A percentile compares a stretch with the other conserved stretches of the same genome.
Evolutionary conservation across 2,113 vertebrate species (phyloP).

Genomic region (Tiliqua scincoides): DNA sequence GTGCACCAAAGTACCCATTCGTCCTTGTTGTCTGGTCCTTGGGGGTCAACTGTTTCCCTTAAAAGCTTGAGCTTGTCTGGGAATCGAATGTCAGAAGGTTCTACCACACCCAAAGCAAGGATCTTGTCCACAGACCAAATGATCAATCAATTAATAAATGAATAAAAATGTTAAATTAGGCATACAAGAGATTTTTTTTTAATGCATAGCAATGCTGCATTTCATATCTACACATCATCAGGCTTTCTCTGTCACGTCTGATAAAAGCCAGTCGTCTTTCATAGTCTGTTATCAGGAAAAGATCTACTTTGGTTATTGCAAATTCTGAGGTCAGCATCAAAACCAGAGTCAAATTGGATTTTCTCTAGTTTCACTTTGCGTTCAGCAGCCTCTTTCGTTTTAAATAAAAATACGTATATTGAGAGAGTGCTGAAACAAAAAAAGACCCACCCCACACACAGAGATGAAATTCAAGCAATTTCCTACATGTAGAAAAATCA

Average conservation of each 20-base stretch:
- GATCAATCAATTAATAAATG: no score
- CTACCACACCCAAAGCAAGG: neutral
- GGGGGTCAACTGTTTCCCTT: no score
- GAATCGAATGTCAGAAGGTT: neutral
- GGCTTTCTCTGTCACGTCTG: neutral
- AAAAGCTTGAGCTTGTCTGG: neutral
- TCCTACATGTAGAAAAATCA: neutral
- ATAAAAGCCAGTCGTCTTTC: neutral
- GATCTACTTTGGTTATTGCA: neutral
- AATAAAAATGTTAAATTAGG: neutral
- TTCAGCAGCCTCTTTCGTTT: neutral
- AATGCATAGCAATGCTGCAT: neutral
- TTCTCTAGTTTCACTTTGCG: conserved; percentile 8
- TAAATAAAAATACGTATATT: neutral
- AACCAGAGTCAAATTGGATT: conserved; percentile 17
- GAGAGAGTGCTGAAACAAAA: neutral
- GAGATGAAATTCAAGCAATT: neutral
- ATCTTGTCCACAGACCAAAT: neutral
- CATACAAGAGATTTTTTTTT: neutral
- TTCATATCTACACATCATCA: neutral
- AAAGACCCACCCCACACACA: no score
- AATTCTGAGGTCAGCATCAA: conserved; percentile 26
- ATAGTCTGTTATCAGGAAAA: neutral
- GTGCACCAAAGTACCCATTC: no score
- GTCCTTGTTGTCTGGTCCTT: no score